Evolutionary conservation across 2,888 invertebrate species (phyloP), one percentile per base, ranked within the genome.

Genomic region (Plebejus argus): DNA sequence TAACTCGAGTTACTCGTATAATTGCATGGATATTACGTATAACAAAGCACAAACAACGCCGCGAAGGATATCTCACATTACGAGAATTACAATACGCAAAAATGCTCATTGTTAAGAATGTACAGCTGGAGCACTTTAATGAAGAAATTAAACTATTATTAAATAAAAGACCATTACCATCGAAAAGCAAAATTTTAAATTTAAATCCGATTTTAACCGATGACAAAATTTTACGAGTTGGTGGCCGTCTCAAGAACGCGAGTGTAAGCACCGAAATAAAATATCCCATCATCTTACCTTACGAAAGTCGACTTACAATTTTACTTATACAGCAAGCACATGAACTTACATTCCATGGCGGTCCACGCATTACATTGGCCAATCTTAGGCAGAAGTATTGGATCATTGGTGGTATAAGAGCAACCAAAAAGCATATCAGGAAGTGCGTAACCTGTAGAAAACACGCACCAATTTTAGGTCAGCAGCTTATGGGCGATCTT

Each of bases 281-380:
- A 56, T 23, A 80, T 71, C 80, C 80, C 1, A 56, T 77, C 0
- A 80, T 80, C 12, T 61, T 80, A 33, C 80, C 79, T 3, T 45
- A 71, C 58, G 58, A 61, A 23, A 61, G 58, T 20, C 58, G 58
- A 23, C 58, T 61, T 10, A 61, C 58, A 6, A 10, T 61, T 61
- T 23, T 61, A 61, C 58, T 20, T 20, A 61, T 61, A 20, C 58
- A 61, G 58, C 58, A 61, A 61, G 20, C 58, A 61, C 58, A 61
- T 3, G 20, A 58, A 58, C 58, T 58, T 6, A 58, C 58, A 58
- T n/a, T 20, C 58, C 58, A 58, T 58, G 20, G 58, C 3, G n/a
- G 56, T 56, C 56, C 56, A 15, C n/a, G n/a, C n/a, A n/a, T n/a
- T n/a, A n/a, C n/a, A n/a, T n/a, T n/a, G n/a, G n/a, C n/a, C n/a